Percentiles rank a stretch among this genome's conserved stretches.
Evolutionary conservation across 2,113 vertebrate species (phyloP).

Genomic region (Poeciliopsis turrubarensis): DNA sequence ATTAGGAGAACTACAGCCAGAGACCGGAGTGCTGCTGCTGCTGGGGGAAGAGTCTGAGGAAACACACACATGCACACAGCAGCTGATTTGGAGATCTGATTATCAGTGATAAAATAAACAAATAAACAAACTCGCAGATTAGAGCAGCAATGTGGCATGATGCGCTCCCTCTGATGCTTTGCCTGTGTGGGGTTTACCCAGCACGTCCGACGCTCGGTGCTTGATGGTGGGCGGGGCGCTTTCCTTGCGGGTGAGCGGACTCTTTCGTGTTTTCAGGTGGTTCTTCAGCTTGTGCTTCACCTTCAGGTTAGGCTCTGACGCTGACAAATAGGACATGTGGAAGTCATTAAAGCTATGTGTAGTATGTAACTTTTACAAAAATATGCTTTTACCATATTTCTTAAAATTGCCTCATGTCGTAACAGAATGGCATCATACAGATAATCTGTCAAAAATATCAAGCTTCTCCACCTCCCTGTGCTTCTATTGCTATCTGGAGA

Average conservation of each 20-base stretch:
- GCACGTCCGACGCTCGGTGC: slow-evolving; percentile 83
- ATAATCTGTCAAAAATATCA: no score
- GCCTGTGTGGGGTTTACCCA: slow-evolving; percentile 76
- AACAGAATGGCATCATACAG: no score
- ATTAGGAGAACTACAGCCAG: slow-evolving; percentile 92
- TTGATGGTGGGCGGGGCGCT: slow-evolving; percentile 90
- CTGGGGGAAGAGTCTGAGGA: slow-evolving; percentile 91
- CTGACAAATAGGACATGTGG: slow-evolving; percentile 60
- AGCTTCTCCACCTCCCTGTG: no score
- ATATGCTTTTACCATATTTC: no score
- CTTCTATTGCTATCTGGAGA: no score
- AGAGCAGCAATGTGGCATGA: background rate
- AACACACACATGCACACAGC: background rate
- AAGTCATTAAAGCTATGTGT: background rate
- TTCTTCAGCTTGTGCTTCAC: slow-evolving; percentile 92
- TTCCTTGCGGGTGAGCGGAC: slow-evolving; percentile 90
- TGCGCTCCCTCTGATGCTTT: background rate
- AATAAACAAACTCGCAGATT: background rate
- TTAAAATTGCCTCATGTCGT: no score
- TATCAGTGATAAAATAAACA: background rate
- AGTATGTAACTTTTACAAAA: no score
- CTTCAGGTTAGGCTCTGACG: slow-evolving; percentile 93
- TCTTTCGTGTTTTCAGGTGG: slow-evolving; percentile 89
- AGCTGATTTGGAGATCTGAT: background rate
- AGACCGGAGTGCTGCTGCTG: slow-evolving; percentile 94